phyloP scores from a whole-genome alignment of 2,797 vertebrate species.

The Sebastes minor region DNA sequence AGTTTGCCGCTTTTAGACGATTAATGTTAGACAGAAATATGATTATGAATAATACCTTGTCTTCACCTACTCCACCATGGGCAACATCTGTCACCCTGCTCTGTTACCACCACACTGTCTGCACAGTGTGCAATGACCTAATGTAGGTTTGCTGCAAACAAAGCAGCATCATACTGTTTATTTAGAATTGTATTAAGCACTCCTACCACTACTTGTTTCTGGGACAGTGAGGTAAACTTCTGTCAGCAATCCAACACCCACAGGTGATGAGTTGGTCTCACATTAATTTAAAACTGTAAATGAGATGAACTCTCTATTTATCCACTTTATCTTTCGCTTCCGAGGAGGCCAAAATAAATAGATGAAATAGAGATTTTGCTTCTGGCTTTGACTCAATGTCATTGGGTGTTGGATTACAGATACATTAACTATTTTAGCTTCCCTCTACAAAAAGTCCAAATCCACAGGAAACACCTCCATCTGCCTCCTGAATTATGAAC shows the following conservation, averaged over 20 bases:
- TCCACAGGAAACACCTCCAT: not conserved
- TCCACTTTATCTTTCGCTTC: not conserved
- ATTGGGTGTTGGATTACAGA: not conserved
- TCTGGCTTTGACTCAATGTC: not conserved
- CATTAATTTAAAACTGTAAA: not conserved
- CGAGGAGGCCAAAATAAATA: not conserved
- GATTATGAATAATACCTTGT: not conserved
- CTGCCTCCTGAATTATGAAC: not conserved
- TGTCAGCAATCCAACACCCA: not conserved
- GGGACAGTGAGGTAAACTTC: not conserved
- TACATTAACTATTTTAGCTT: not conserved
- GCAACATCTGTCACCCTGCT: not conserved
- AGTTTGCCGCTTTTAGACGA: not conserved
- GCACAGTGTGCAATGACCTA: not conserved
- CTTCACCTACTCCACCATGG: not conserved
- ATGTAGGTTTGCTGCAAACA: not conserved
- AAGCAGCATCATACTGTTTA: not conserved
- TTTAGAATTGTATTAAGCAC: not conserved
- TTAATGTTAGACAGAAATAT: not conserved
- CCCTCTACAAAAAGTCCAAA: not conserved
- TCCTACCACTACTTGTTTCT: not conserved
- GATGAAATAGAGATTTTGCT: not conserved
- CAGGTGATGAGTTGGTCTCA: not conserved
- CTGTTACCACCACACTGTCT: not conserved
- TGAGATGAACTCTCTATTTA: not conserved